Conservation (phyloP, 1,140 invertebrate genomes). For the Drosophila nigrodunni region DNA sequence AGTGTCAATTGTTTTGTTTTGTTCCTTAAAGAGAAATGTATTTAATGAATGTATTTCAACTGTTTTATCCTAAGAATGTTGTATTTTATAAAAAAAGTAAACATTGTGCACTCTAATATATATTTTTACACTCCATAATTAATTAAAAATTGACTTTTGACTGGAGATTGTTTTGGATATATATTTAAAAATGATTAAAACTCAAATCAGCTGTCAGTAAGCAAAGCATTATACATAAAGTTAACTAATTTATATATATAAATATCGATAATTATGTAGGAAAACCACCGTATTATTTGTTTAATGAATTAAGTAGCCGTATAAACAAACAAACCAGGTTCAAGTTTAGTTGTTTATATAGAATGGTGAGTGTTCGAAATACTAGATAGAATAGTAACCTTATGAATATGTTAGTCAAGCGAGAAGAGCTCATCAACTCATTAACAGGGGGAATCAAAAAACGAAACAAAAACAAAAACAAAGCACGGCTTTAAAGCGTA, state of each 20-base stretch:
- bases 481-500: background rate
- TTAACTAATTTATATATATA: too few relatives aligned
- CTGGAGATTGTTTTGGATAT: background rate
- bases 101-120: slow-evolving; percentile 4
- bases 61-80: slow-evolving; percentile 8
- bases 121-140: slow-evolving; percentile 6
- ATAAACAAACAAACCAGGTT: too few relatives aligned
- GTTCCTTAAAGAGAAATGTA: slow-evolving; percentile 14
- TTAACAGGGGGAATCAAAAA: background rate
- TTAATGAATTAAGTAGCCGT: too few relatives aligned
- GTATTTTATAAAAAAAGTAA: slow-evolving; percentile 2
- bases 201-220: too few relatives aligned
- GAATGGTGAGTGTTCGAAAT: background rate
- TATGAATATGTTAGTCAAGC: background rate
- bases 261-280: too few relatives aligned
- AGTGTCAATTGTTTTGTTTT: slow-evolving; percentile 6
- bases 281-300: too few relatives aligned
- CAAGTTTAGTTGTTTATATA: background rate
- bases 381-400: background rate
- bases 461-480: slow-evolving; percentile 1
- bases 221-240: background rate
- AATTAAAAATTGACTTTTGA: background rate
- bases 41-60: slow-evolving; percentile 9
- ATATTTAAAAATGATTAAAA: too few relatives aligned
- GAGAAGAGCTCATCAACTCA: slow-evolving; percentile 8